Percentiles rank a stretch among this genome's conserved stretches.
These are phyloP conservation scores for Amphilophus citrinellus DNA, from an alignment of 2,113 vertebrate species.

Conservation along the genomic window DNA sequence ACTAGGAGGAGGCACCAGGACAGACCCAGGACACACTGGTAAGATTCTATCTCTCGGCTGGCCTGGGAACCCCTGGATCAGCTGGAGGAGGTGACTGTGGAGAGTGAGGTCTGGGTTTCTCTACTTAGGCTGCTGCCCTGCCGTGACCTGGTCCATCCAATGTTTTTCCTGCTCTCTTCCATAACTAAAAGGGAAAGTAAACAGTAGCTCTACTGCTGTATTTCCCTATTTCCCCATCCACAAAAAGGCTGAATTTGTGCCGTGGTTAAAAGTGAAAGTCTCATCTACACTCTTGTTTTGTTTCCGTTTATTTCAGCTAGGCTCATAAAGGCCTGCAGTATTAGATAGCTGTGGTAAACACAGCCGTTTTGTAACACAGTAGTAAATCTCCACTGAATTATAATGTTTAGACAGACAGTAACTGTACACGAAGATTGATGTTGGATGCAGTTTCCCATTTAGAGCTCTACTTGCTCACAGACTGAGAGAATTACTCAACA, in stretches of 20 bases:
- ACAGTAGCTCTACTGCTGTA: neutral
- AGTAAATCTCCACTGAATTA: conserved; percentile 14
- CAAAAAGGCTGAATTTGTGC: neutral
- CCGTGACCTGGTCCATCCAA: no score
- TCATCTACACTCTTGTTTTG: neutral
- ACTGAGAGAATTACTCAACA: conserved; percentile 29
- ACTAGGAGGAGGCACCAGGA: no score
- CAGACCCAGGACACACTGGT: no score
- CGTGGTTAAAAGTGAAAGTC: neutral
- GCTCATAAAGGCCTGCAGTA: neutral
- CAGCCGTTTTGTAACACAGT: neutral
- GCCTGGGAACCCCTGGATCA: no score
- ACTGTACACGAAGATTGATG: conserved; percentile 27
- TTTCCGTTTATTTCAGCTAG: neutral
- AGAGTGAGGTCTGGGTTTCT: no score
- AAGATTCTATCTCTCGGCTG: no score
- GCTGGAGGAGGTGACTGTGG: no score
- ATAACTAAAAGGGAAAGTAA: neutral
- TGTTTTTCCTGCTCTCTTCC: neutral
- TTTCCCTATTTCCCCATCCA: neutral
- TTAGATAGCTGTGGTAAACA: conserved; percentile 12
- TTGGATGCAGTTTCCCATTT: conserved; percentile 3
- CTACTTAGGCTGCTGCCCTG: no score
- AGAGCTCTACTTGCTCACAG: conserved; percentile 2
- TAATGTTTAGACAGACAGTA: neutral